These are phyloP conservation scores for Perognathus longimembris DNA, from an alignment of 2,113 vertebrate genomes.

Conservation along the genomic window DNA sequence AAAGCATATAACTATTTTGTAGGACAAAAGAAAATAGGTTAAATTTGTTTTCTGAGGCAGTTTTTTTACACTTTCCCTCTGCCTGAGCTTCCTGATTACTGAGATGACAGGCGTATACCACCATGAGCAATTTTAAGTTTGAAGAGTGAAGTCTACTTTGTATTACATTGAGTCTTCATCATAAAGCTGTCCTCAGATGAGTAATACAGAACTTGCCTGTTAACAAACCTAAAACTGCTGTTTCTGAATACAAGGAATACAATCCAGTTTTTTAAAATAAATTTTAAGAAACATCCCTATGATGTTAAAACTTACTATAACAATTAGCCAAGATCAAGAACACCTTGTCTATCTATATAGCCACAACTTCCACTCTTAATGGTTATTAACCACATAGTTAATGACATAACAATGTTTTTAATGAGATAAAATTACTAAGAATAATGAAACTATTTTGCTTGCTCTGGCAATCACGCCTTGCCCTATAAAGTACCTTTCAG, in stretches of 20 bases:
- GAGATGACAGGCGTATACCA: background rate
- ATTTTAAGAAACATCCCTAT: background rate
- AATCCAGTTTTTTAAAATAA: constrained; percentile 5
- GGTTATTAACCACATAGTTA: no score
- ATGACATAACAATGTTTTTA: background rate
- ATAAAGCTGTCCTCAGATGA: constrained; percentile 3
- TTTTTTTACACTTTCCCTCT: background rate
- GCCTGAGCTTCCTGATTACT: background rate
- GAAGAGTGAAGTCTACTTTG: constrained; percentile 9
- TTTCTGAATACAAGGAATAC: constrained; percentile 30
- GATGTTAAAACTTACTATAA: constrained; percentile 26
- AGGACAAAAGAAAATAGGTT: constrained; percentile 49
- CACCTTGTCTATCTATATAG: background rate
- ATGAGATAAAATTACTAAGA: background rate
- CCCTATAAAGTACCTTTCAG: constrained; percentile 16
- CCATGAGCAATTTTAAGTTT: background rate
- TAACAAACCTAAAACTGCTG: background rate
- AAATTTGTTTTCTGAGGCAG: constrained; percentile 27
- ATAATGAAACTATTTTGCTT: constrained; percentile 23
- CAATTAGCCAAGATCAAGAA: constrained; percentile 50
- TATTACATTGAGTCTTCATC: constrained; percentile 7
- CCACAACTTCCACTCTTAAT: constrained; percentile 14
- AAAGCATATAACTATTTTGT: background rate
- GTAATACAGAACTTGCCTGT: no score
- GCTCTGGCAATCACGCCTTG: background rate